Evolutionary conservation across 2,113 vertebrate genomes (phyloP), one percentile per base, ranked within the genome.

Genomic region (Prunella himalayana): DNA sequence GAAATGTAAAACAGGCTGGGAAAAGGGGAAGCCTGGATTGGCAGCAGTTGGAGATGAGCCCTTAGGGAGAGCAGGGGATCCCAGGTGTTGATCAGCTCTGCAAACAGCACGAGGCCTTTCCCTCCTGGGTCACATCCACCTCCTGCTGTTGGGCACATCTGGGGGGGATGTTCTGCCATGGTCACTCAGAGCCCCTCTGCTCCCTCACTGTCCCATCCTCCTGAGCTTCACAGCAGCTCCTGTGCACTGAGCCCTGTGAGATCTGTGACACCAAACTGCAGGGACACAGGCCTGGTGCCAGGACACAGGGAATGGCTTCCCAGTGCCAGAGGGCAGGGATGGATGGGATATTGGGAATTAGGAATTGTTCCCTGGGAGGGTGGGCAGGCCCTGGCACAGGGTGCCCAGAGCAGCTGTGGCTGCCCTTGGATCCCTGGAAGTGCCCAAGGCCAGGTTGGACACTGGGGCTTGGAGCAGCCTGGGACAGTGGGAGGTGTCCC

Each of bases 181-280:
- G 0, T 11, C 7, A 2, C 14, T 22, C 1, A 2, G 30, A 71
- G 57, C 73, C 50, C 1, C 0, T 7, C 0, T 21, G 35, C 13
- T 70, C 56, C 42, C 79, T 45, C 51, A 0, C 57, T 14, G 21
- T 14, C 37, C 56, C 0, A 0, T 15, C 45, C 72, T 51, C 39
- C 65, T 7, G 23, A 22, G n/a, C 24, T 42, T 22, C 3, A 0
- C 28, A 11, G 31, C 23, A 2, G 20, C 45, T 66, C 69, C 49
- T 30, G 10, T 5, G 77, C 73, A 47, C 2, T 6, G 50, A 30
- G 15, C 9, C 51, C 82, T 16, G 4, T 9, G 15, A 33, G 20
- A 18, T 13, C 42, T 30, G 3, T 11, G 28, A 27, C 45, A 42
- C 50, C 61, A 41, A 86, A 30, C 23, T 60, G 3, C 31, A 31